These are phyloP conservation scores for Hydrolagus colliei DNA, from an alignment of 2,797 vertebrate species.

Conservation along the genomic window DNA sequence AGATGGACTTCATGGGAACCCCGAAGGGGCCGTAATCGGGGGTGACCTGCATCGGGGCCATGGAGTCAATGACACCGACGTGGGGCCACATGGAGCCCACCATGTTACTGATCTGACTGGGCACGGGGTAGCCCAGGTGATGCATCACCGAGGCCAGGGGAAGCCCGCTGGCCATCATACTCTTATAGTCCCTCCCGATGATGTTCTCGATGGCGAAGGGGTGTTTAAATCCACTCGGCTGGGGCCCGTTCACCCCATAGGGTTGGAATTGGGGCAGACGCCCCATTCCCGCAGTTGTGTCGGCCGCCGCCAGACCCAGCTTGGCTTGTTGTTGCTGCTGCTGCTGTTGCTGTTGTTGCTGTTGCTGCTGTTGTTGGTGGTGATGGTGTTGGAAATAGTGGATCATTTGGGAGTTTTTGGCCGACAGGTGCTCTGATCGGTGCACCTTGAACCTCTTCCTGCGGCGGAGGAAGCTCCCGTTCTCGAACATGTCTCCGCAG, in stretches of 20 bases:
- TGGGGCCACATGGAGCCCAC: conserved; percentile 92
- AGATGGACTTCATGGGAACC: conserved; percentile 81
- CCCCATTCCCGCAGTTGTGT: conserved; percentile 62
- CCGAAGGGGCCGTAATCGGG: conserved; percentile 84
- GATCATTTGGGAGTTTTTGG: conserved; percentile 74
- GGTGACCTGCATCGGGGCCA: conserved; percentile 64
- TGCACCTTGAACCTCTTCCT: conserved; percentile 85
- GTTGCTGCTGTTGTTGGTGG: conserved; percentile 40
- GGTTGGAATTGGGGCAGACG: conserved; percentile 78
- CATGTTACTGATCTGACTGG: conserved; percentile 77
- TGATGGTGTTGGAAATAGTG: conserved; percentile 80
- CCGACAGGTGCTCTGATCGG: conserved; percentile 62
- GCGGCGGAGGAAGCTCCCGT: conserved; percentile 83
- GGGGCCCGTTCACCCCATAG: conserved; percentile 65
- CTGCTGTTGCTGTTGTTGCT: background rate
- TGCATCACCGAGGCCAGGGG: conserved; percentile 94
- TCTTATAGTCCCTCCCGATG: conserved; percentile 89
- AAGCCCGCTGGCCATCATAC: conserved; percentile 77
- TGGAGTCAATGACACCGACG: conserved; percentile 81
- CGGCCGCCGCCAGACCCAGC: conserved; percentile 57
- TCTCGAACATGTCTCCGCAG: conserved; percentile 94
- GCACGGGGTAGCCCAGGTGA: conserved; percentile 85
- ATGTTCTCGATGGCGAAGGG: conserved; percentile 95
- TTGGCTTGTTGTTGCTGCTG: conserved; percentile 45
- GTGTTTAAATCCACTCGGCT: conserved; percentile 82